A percentile compares a stretch with the other conserved stretches of the same genome.
Evolutionary conservation across 1,140 invertebrate species (phyloP).

Genomic region (Drosophila neocordata): DNA sequence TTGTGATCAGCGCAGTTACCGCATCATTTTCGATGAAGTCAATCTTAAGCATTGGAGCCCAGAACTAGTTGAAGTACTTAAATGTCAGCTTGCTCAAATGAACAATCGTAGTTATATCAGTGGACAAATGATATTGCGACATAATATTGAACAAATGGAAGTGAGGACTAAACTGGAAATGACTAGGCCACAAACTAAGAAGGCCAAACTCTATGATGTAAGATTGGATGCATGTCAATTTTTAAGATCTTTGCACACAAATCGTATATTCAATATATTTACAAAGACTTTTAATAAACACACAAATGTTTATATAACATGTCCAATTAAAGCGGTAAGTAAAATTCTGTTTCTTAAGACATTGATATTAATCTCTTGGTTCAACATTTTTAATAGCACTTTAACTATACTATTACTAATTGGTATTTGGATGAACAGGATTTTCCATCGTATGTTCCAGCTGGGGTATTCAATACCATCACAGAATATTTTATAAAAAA

Average conservation of each 20-base stretch:
- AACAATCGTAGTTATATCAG: slow-evolving; percentile 45
- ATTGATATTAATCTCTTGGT: background rate
- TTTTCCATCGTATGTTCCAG: slow-evolving; percentile 39
- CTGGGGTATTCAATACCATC: slow-evolving; percentile 17
- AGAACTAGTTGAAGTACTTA: slow-evolving; percentile 28
- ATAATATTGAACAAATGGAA: slow-evolving; percentile 12
- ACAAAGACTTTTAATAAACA: slow-evolving; percentile 22
- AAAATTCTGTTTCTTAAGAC: background rate
- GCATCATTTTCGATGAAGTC: slow-evolving; percentile 33
- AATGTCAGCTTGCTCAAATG: slow-evolving; percentile 6
- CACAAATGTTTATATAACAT: slow-evolving; percentile 15
- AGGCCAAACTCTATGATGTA: slow-evolving; percentile 31
- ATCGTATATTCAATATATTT: slow-evolving; percentile 30
- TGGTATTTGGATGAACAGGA: slow-evolving; percentile 33
- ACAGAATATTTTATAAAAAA: slow-evolving; percentile 29
- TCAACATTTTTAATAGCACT: slow-evolving; percentile 8
- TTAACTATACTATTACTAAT: slow-evolving; percentile 26
- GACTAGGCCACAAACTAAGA: slow-evolving; percentile 17
- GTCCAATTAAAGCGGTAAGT: slow-evolving; percentile 52
- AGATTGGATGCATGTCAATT: slow-evolving; percentile 33
- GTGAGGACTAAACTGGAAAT: slow-evolving; percentile 27
- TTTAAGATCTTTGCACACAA: slow-evolving; percentile 41
- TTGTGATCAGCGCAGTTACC: slow-evolving; percentile 34
- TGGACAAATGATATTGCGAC: slow-evolving; percentile 29
- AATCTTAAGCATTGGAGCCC: slow-evolving; percentile 18